Evolutionary conservation across 2,797 vertebrate species (phyloP).

Genomic region (Pipistrellus pipistrellus): DNA sequence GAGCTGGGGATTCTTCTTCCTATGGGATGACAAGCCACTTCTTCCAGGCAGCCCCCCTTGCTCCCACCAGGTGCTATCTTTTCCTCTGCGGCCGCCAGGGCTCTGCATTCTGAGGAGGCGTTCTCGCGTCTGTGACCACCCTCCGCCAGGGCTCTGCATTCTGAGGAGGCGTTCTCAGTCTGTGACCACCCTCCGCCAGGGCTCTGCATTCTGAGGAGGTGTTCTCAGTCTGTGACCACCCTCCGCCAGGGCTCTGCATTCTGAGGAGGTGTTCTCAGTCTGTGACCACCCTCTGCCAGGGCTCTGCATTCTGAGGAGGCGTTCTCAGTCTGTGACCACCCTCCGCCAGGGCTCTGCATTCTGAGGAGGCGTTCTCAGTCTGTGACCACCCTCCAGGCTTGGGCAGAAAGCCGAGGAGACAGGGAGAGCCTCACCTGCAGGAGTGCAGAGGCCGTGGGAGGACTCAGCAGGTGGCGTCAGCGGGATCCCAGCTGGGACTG

Average conservation of each 20-base stretch:
- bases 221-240: background rate
- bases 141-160: background rate
- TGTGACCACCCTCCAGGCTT: background rate
- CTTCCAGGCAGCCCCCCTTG: background rate
- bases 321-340: too few relatives aligned
- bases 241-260: too few relatives aligned
- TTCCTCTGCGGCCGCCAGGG: background rate
- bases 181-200: background rate
- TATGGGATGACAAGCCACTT: accelerated
- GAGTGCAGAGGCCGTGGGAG: background rate
- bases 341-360: background rate
- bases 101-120: too few relatives aligned
- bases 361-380: background rate
- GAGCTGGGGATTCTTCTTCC: background rate
- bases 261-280: too few relatives aligned
- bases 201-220: background rate
- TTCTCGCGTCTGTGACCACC: background rate
- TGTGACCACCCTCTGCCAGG: too few relatives aligned
- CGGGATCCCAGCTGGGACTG: background rate
- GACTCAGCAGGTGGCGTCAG: too few relatives aligned
- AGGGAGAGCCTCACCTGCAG: background rate
- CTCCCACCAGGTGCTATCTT: background rate
- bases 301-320: background rate
- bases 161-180: background rate
- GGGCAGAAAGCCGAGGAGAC: background rate